These are phyloP conservation scores for Cerastis rubricosa DNA, from an alignment of 2,888 invertebrate genomes.

Conservation along the genomic window DNA sequence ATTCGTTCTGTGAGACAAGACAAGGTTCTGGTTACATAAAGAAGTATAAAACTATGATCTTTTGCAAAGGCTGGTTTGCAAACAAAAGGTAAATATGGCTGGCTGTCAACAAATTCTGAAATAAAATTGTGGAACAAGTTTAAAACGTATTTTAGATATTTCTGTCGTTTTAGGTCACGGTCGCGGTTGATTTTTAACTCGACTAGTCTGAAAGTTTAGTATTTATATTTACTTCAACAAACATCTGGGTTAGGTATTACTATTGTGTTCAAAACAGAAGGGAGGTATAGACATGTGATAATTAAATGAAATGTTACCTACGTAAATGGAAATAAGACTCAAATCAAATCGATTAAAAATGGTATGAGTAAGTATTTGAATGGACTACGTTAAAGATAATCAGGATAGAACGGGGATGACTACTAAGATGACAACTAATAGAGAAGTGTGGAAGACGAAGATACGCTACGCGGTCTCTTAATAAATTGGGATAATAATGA, in stretches of 20 bases:
- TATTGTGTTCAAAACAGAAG: conserved; percentile 7
- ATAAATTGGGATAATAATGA: too few species aligned
- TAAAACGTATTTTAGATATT: conserved; percentile 45
- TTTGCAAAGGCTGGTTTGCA: conserved; percentile 11
- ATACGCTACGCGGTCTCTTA: too few species aligned
- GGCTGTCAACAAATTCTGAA: conserved; percentile 30
- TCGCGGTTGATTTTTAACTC: conserved; percentile 20
- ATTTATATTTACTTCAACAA: conserved; percentile 31
- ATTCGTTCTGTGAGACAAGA: conserved; percentile 44
- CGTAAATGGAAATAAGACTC: too few species aligned
- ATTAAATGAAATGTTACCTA: too few species aligned
- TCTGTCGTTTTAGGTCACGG: conserved; percentile 48
- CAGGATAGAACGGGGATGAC: too few species aligned
- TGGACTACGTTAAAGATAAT: too few species aligned
- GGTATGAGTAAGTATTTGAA: too few species aligned
- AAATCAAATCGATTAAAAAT: too few species aligned
- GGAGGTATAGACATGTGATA: neutral
- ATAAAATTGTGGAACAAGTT: conserved; percentile 34
- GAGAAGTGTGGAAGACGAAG: too few species aligned
- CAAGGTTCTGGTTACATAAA: conserved; percentile 53
- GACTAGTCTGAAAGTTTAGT: conserved; percentile 24
- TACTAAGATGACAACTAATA: too few species aligned
- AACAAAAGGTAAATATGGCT: neutral
- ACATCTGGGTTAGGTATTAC: neutral
- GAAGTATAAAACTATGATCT: neutral